These are phyloP conservation scores for Chaetogeoica ovagalla DNA, from an alignment of 2,888 invertebrate genomes.

Conservation along the genomic window DNA sequence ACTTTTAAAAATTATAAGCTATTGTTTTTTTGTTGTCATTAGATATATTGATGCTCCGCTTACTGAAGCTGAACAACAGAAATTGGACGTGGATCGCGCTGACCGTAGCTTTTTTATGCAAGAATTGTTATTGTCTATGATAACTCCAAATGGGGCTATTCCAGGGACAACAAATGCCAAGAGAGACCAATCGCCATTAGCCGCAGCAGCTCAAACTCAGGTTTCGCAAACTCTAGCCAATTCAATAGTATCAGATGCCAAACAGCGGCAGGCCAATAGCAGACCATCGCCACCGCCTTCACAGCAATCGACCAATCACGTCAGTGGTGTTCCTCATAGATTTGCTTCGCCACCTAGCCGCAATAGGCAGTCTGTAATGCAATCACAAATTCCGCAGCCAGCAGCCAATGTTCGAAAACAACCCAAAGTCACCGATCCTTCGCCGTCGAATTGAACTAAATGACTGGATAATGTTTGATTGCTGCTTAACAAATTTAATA, in stretches of 20 bases:
- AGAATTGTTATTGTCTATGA: conserved; percentile 69
- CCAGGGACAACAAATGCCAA: conserved; percentile 21
- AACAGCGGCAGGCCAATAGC: conserved; percentile 29
- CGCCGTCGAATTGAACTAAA: conserved; percentile 35
- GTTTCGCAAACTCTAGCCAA: conserved; percentile 27
- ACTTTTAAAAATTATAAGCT: neutral
- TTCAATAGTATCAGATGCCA: conserved; percentile 24
- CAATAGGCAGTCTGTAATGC: conserved; percentile 45
- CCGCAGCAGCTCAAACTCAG: conserved; percentile 26
- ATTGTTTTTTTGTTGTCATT: neutral
- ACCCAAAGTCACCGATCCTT: conserved; percentile 44
- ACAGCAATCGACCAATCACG: conserved; percentile 33
- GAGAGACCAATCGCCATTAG: conserved; percentile 29
- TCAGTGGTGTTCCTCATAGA: conserved; percentile 38
- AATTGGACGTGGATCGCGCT: conserved; percentile 61
- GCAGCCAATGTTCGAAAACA: conserved; percentile 47
- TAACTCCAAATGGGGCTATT: conserved; percentile 56
- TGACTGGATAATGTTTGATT: conserved; percentile 1
- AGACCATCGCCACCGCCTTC: conserved; percentile 21
- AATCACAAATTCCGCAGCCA: conserved; percentile 50
- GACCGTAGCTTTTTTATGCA: conserved; percentile 72
- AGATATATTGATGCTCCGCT: conserved; percentile 53
- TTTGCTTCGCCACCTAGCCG: conserved; percentile 47
- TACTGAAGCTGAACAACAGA: conserved; percentile 53
- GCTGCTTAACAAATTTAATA: conserved; percentile 40